Evolutionary conservation across 2,888 invertebrate species (phyloP).

Genomic region (Selenia dentaria): DNA sequence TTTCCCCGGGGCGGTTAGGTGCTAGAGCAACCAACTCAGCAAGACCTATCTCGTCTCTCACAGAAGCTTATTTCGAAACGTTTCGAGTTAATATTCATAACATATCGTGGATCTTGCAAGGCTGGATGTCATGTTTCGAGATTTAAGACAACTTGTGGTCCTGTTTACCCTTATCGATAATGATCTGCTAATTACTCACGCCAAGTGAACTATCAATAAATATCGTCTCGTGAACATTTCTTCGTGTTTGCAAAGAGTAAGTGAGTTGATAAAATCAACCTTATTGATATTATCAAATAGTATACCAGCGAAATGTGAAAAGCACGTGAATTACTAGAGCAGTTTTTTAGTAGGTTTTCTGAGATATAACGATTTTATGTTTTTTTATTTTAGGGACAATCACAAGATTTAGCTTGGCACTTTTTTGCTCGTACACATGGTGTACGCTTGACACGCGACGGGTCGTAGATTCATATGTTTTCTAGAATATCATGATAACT

Average conservation of each 20-base stretch:
- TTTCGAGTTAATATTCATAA: constrained; percentile 11
- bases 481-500: too few species aligned
- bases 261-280: too few species aligned
- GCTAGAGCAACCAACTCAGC: constrained; percentile 20
- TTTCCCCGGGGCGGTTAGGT: constrained; percentile 46
- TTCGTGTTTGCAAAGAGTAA: constrained; percentile 10
- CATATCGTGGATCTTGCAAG: constrained; percentile 22
- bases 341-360: too few species aligned
- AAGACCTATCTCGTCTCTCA: constrained; percentile 18
- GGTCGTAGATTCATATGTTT: too few species aligned
- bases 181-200: constrained; percentile 33
- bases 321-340: too few species aligned
- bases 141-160: constrained; percentile 31
- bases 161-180: constrained; percentile 42
- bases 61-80: constrained; percentile 11
- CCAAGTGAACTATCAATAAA: constrained; percentile 33
- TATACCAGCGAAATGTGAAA: too few species aligned
- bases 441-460: too few species aligned
- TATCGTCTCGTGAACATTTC: constrained; percentile 18
- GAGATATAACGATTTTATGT: too few species aligned
- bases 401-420: too few species aligned
- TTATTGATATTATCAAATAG: too few species aligned
- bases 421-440: too few species aligned
- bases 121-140: constrained; percentile 26
- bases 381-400: too few species aligned